Conservation (phyloP, 2,113 vertebrate genomes). For the Sarotherodon lohbergeri region DNA sequence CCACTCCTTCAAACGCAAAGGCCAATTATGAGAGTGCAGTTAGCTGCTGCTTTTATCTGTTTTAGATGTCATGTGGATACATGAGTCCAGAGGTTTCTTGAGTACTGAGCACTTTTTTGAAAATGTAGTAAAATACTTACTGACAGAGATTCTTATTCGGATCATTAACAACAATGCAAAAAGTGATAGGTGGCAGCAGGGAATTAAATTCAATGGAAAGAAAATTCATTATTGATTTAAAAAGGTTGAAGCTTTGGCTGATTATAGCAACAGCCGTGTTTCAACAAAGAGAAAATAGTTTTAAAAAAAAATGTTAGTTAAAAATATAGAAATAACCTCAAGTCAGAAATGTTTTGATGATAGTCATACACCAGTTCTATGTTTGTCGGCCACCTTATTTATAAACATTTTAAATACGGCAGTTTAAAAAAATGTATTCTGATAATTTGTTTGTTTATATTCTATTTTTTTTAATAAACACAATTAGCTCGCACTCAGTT, state of each 20-base stretch:
- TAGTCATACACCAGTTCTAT: background rate
- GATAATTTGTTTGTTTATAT: background rate
- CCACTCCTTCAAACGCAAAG: background rate
- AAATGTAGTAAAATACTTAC: background rate
- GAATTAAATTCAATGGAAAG: background rate
- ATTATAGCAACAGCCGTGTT: background rate
- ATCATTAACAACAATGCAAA: background rate
- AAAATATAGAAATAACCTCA: background rate
- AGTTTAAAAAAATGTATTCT: background rate
- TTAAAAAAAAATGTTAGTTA: background rate
- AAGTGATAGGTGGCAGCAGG: background rate
- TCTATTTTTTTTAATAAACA: background rate
- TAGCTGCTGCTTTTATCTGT: conserved; percentile 10
- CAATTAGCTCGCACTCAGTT: background rate
- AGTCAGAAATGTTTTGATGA: background rate
- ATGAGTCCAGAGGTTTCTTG: background rate
- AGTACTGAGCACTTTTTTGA: background rate
- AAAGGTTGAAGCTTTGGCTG: background rate
- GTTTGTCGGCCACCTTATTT: background rate
- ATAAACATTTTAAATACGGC: background rate
- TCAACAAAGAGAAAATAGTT: background rate
- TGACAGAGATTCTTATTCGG: background rate
- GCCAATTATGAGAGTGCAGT: background rate
- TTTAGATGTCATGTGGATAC: background rate
- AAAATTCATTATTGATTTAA: background rate